Conservation (phyloP, 2,888 invertebrate genomes). For the Andrena chrysosceles region DNA sequence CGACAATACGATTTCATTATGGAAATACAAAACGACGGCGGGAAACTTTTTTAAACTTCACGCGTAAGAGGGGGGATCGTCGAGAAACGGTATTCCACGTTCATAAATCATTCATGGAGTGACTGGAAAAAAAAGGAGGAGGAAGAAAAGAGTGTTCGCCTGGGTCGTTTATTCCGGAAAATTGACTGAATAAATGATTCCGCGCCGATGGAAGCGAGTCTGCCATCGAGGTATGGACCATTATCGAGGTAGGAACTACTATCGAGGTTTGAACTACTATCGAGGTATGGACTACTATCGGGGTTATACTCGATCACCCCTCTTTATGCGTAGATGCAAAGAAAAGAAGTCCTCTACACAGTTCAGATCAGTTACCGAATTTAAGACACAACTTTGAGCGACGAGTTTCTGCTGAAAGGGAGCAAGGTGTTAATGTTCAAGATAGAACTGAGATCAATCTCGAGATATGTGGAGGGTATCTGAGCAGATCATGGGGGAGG, state of each 20-base stretch:
- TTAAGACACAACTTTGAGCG: not conserved
- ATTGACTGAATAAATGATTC: constrained; percentile 72
- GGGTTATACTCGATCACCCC: too few species aligned
- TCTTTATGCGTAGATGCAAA: too few species aligned
- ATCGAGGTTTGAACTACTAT: too few species aligned
- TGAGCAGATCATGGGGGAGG: not conserved
- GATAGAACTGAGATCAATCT: not conserved
- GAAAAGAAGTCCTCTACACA: too few species aligned
- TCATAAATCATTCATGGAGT: constrained; percentile 70
- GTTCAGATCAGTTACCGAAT: not conserved
- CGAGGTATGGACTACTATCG: too few species aligned
- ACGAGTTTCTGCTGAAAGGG: not conserved
- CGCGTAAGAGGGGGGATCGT: constrained; percentile 10
- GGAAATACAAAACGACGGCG: constrained; percentile 54
- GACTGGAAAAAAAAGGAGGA: not conserved
- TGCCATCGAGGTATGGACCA: constrained; percentile 30
- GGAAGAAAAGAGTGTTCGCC: constrained; percentile 43
- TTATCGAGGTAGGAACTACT: not conserved
- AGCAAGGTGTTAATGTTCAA: not conserved
- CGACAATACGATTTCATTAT: constrained; percentile 64
- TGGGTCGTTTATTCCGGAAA: constrained; percentile 54
- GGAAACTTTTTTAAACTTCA: constrained; percentile 58
- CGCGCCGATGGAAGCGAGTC: constrained; percentile 58
- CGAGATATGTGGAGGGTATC: not conserved
- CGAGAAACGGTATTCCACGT: constrained; percentile 49